Conservation (phyloP, 2,888 invertebrate species). For the Luffia ferchaultella region DNA sequence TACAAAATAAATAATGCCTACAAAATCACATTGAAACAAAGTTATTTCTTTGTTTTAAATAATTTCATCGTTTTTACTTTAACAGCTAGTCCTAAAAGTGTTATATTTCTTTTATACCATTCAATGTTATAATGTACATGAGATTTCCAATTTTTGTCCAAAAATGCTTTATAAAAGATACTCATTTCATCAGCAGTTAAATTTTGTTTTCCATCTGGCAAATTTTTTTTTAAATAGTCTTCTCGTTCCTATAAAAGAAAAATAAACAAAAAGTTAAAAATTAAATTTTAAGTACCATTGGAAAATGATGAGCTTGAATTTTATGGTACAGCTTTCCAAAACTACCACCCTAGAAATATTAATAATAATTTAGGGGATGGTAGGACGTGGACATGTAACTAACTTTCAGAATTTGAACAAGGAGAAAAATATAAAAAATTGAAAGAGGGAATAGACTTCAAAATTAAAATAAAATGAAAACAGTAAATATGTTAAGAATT, state of each 20-base stretch:
- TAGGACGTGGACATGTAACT: too few species aligned
- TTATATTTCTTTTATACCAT: conserved; percentile 84
- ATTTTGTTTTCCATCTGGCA: conserved; percentile 56
- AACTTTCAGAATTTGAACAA: too few species aligned
- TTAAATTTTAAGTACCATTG: not conserved
- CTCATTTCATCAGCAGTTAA: conserved; percentile 86
- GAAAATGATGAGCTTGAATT: too few species aligned
- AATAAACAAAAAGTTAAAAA: conserved; percentile 4
- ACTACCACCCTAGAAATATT: too few species aligned
- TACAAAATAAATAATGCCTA: too few species aligned
- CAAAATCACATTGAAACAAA: too few species aligned
- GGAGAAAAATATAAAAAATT: too few species aligned
- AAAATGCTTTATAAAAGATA: conserved; percentile 84
- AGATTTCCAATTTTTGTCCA: conserved; percentile 80
- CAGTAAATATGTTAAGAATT: too few species aligned
- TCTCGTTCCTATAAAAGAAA: conserved; percentile 57
- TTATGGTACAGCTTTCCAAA: too few species aligned
- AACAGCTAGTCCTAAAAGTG: conserved; percentile 68
- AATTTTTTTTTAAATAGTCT: conserved; percentile 57
- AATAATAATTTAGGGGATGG: too few species aligned
- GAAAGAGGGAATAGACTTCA: too few species aligned
- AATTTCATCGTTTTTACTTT: conserved; percentile 59
- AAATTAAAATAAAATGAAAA: too few species aligned
- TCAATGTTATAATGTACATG: conserved; percentile 82
- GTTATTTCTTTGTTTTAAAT: conserved; percentile 21